Evolutionary conservation across 1,140 invertebrate genomes (phyloP), one percentile per base, ranked within the genome.

Genomic region (Trichonephila clavata): DNA sequence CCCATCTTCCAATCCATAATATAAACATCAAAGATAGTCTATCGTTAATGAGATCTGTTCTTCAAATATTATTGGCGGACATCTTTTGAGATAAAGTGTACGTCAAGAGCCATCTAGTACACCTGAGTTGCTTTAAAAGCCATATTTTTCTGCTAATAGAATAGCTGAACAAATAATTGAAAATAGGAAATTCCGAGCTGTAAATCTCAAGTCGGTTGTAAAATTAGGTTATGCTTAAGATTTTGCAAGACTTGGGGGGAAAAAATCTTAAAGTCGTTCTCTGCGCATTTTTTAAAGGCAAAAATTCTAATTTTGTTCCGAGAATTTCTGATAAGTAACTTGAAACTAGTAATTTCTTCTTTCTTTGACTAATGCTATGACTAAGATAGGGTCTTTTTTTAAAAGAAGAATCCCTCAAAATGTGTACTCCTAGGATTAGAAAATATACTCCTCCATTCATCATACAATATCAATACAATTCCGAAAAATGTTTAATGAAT

Each of bases 11-110:
- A 59, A 84, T 84, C 83, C 83, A 84, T 59, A 84, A 50, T 84
- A 59, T 84, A 60, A 84, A 84, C 83, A 84, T 27, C 24, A 59
- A 84, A 84, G 83, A 84, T 84, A 84, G 24, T 20, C 57, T 84
- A 84, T 87, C 60, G 59, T 21, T 87, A 87, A 87, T 63, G 86
- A 87, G 61, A 87, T 87, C 57, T 21, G 59, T 87, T 87, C 86
- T 63, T 87, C 86, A 87, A 87, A 87, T 87, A 87, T 87, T 87
- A 87, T 87, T 87, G 86, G 60, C 59, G 27, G 86, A 63, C 61
- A 59, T 59, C 83, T 84, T 16, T n/a, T 27, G 24, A 87, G 86
- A 87, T 87, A 63, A 77, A 77, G 27, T 14, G 16, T 77, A 5
- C 27, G 32, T 77, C 27, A 24, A 77, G 68, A 71, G 68, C 18